Percentiles rank a stretch among this genome's conserved stretches.
These are phyloP conservation scores for Argyresthia goedartella DNA, from an alignment of 2,888 invertebrate species.

Conservation along the genomic window DNA sequence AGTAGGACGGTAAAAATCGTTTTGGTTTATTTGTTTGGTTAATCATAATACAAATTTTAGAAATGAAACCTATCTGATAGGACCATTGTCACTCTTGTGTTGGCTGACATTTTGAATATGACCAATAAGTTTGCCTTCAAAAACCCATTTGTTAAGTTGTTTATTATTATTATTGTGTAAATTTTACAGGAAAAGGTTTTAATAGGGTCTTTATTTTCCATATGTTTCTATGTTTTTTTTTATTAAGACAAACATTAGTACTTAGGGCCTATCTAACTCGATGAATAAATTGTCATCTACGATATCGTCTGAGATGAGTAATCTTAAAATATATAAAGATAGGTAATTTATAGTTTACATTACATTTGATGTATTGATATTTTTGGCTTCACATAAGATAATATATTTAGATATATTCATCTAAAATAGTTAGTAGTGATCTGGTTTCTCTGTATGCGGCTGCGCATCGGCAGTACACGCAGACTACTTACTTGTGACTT, in stretches of 20 bases:
- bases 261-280: conserved; percentile 37
- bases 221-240: conserved; percentile 1
- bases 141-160: conserved; percentile 3
- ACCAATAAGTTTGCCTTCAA: neutral
- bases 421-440: conserved; percentile 25
- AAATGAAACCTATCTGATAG: no score
- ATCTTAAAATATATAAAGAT: no score
- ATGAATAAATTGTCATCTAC: no score
- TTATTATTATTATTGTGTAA: no score
- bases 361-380: conserved; percentile 46
- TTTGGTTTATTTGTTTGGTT: no score
- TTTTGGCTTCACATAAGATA: no score
- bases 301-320: no score
- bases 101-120: conserved; percentile 1
- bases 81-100: neutral
- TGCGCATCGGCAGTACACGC: no score
- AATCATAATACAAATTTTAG: no score
- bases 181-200: conserved; percentile 4
- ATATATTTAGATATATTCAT: no score
- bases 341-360: conserved; percentile 8
- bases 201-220: conserved; percentile 1
- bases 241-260: conserved; percentile 21
- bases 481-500: conserved; percentile 20
- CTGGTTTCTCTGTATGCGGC: neutral
- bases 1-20: no score